Conservation (phyloP, 2,113 vertebrate species). For the Macaca nemestrina region DNA sequence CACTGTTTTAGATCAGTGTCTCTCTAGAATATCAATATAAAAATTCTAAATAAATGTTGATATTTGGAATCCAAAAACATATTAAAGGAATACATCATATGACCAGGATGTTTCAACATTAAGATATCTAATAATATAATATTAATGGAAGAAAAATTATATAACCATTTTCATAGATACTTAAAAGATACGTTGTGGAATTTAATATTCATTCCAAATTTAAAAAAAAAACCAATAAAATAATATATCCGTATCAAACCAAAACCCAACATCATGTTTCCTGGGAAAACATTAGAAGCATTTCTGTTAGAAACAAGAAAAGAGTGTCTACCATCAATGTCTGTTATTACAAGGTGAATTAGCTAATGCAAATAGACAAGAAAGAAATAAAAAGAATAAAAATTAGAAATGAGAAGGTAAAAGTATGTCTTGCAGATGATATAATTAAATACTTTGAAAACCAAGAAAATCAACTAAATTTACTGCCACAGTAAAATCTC, state of each 20-base stretch:
- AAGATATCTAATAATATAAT: slow-evolving; percentile 24
- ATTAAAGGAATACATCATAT: slow-evolving; percentile 5
- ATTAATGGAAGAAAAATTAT: neutral
- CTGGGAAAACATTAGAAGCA: neutral
- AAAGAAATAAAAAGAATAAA: neutral
- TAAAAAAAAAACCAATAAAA: neutral
- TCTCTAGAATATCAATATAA: neutral
- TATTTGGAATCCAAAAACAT: neutral
- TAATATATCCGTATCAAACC: neutral
- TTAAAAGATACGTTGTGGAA: neutral
- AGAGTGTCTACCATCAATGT: neutral
- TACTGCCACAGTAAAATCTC: neutral
- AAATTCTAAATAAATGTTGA: slow-evolving; percentile 38
- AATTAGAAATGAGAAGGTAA: neutral
- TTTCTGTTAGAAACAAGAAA: neutral
- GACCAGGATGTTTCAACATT: neutral
- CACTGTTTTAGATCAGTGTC: neutral
- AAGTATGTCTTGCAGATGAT: slow-evolving; percentile 8
- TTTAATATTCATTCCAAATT: neutral
- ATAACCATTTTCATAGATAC: neutral
- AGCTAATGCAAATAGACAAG: neutral
- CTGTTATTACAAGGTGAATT: neutral
- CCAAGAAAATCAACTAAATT: slow-evolving; percentile 22
- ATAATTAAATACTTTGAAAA: slow-evolving; percentile 30
- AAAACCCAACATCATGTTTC: neutral